Evolutionary conservation across 2,888 invertebrate genomes (phyloP).

Genomic region (Caenorhabditis sulstoni): DNA sequence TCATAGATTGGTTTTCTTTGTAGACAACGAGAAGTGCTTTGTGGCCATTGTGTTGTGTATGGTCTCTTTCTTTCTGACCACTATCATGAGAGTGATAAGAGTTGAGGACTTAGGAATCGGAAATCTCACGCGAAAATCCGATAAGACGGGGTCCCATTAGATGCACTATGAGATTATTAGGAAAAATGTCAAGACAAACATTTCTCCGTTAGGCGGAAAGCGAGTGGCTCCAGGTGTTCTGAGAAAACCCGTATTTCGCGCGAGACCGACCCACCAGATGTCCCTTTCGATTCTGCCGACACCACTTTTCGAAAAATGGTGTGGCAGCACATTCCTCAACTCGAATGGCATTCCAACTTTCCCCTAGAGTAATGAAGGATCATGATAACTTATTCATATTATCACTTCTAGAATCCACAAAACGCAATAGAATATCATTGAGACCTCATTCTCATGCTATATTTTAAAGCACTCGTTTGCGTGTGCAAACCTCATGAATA

Average conservation of each 20-base stretch:
- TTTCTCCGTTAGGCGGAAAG: too few species aligned
- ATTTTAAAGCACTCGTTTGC: conserved; percentile 53
- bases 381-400: conserved; percentile 45
- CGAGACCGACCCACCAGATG: neutral
- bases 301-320: neutral
- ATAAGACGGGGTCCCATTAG: too few species aligned
- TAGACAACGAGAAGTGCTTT: conserved; percentile 5
- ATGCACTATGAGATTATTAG: too few species aligned
- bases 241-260: neutral
- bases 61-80: conserved; percentile 13
- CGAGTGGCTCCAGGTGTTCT: too few species aligned
- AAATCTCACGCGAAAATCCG: neutral
- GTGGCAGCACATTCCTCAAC: neutral
- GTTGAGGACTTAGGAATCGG: neutral
- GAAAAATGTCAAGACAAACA: too few species aligned
- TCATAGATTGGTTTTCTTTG: conserved; percentile 54
- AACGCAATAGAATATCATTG: conserved; percentile 39
- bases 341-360: neutral
- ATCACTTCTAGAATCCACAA: conserved; percentile 54
- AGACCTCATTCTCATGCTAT: conserved; percentile 32
- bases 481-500: conserved; percentile 61
- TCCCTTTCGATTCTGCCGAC: neutral
- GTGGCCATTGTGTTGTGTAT: conserved; percentile 20
- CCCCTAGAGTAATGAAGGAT: conserved; percentile 14
- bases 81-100: neutral